Base-by-base conservation (phyloP, 2,797 vertebrate genomes). In the Chelidonichthys spinosus region DNA sequence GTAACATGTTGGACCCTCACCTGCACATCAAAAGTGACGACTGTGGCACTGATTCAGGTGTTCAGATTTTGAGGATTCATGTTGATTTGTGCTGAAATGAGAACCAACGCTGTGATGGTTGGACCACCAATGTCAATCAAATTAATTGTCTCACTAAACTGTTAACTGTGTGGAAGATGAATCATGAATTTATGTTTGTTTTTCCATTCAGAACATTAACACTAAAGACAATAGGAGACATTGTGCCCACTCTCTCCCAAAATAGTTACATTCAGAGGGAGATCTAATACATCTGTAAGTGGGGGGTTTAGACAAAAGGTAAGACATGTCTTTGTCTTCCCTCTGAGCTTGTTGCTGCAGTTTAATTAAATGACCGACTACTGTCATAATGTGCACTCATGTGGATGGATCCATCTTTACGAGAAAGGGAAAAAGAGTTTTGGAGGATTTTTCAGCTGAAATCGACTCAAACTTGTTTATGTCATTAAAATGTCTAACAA, bases 311-410 rank as follows among this genome's bases (percentile, higher is more conserved):
- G 53, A 75, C 65, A 69, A 77, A 73, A 68, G 37, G 17, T 35
- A 17, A 73, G 8, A 50, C 11, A 11, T 25, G 11, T 15, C 36
- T 66, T 71, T 68, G 60, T 25, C 25, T 25, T 14, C 42, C 43
- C 43, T 44, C 14, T n/a, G 43, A 46, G 46, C 46, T n/a, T 47
- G 46, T 33, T 18, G 43, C 39, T 60, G 35, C 15, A 43, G 35
- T 81, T 68, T 72, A 63, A 78, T 79, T 70, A 77, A 72, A 72
- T 56, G 35, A 52, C 6, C 52, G 11, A 65, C 33, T 42, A 18
- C n/a, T 69, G 59, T 74, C 52, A 55, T 35, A 44, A 49, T 59
- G 36, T 47, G 58, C 50, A 59, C 42, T 53, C 5, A 39, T 47
- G 37, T 54, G 42, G n/a, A 43, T 33, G 39, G 76, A 75, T 75